Evolutionary conservation across 2,113 vertebrate species (phyloP).

Genomic region (Solea solea): DNA sequence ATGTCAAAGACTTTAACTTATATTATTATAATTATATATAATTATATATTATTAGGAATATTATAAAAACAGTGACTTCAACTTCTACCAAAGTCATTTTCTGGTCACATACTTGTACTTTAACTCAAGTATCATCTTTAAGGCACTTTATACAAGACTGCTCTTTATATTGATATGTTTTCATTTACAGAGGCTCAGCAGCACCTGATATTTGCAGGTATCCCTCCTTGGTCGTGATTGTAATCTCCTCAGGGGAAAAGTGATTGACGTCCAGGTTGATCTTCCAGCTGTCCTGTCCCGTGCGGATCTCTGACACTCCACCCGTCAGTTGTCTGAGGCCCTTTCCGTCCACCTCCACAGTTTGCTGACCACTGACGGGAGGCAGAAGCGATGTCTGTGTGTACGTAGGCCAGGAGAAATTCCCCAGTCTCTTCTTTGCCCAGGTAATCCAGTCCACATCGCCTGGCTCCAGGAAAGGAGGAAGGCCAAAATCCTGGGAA

Average conservation of each 20-base stretch:
- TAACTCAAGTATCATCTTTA: too few species aligned
- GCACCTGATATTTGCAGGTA: constrained; percentile 80
- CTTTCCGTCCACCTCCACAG: neutral
- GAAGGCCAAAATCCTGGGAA: constrained; percentile 72
- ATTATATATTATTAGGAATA: too few species aligned
- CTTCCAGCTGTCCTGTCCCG: constrained; percentile 72
- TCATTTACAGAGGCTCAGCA: neutral
- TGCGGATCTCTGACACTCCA: constrained; percentile 69
- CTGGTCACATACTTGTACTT: too few species aligned
- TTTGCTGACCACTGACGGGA: constrained; percentile 26
- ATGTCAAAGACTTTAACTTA: too few species aligned
- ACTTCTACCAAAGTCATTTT: too few species aligned
- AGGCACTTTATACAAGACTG: too few species aligned
- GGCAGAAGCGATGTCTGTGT: constrained; percentile 53
- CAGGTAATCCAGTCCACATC: constrained; percentile 78
- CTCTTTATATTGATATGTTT: too few species aligned
- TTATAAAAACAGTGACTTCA: too few species aligned
- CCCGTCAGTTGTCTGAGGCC: constrained; percentile 34
- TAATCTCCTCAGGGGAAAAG: constrained; percentile 77
- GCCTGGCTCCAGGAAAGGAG: constrained; percentile 69
- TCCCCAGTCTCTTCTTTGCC: constrained; percentile 67
- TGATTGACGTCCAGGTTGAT: constrained; percentile 78
- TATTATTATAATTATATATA: too few species aligned
- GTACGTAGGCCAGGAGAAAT: constrained; percentile 64
- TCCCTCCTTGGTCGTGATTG: constrained; percentile 75